Conservation (phyloP, 2,797 vertebrate genomes). For the Miichthys miiuy region DNA sequence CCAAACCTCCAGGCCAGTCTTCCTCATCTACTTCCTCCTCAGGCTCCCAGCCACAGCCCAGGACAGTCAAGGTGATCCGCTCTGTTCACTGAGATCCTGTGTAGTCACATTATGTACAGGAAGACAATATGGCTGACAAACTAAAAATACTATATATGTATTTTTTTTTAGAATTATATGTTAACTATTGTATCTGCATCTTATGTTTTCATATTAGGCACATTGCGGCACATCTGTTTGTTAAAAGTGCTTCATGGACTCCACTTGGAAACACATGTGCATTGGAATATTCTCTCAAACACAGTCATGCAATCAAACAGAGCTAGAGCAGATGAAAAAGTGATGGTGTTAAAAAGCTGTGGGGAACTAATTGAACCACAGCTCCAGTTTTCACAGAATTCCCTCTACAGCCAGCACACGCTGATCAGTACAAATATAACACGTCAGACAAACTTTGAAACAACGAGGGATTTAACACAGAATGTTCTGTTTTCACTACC, state of each 20-base stretch:
- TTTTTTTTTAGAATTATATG: not conserved
- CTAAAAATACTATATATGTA: no score
- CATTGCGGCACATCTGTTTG: no score
- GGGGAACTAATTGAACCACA: not conserved
- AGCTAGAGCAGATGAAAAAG: not conserved
- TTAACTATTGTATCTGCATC: not conserved
- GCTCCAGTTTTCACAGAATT: not conserved
- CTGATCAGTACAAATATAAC: not conserved
- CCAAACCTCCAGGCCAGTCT: conserved; percentile 94
- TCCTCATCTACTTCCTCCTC: conserved; percentile 87
- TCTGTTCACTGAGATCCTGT: not conserved
- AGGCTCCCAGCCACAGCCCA: conserved; percentile 88
- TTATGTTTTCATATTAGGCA: not conserved
- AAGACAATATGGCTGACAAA: no score
- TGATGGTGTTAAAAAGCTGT: not conserved
- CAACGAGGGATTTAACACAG: not conserved
- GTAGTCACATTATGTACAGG: not conserved
- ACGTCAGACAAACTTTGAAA: not conserved
- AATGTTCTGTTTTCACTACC: not conserved
- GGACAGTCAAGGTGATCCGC: conserved; percentile 91
- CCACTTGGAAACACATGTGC: not conserved
- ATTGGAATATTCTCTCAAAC: not conserved
- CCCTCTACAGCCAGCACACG: no score
- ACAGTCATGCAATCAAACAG: not conserved
- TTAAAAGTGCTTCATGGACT: not conserved